Percentiles rank a stretch among this genome's conserved stretches.
These are phyloP conservation scores for Prunella strophiata DNA, from an alignment of 2,797 vertebrate species.

Conservation along the genomic window DNA sequence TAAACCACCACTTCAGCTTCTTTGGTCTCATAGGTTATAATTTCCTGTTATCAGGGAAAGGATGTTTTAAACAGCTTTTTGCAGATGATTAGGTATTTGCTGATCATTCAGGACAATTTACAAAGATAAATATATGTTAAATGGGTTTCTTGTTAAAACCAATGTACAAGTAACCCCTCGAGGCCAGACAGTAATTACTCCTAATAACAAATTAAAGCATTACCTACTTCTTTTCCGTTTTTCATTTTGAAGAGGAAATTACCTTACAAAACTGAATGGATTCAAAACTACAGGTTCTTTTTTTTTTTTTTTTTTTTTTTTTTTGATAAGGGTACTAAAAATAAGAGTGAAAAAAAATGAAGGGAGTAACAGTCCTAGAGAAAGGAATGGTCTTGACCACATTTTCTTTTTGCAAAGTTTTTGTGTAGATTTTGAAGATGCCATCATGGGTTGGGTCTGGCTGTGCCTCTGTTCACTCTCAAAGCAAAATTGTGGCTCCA, in stretches of 20 bases:
- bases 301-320: background rate
- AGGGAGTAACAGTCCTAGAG: background rate
- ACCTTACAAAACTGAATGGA: conserved; percentile 74
- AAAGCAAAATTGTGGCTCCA: background rate
- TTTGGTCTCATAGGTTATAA: conserved; percentile 65
- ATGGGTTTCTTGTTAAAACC: conserved; percentile 83
- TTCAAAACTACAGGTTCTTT: conserved; percentile 58
- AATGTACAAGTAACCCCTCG: conserved; percentile 79
- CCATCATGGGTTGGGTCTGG: background rate
- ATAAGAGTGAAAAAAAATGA: background rate
- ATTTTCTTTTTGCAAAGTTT: background rate
- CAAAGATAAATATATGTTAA: conserved; percentile 85
- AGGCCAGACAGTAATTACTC: conserved; percentile 85
- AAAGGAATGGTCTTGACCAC: background rate
- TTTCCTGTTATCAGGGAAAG: conserved; percentile 69
- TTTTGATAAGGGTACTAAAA: conserved; percentile 23
- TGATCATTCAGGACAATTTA: conserved; percentile 85
- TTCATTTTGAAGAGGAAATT: conserved; percentile 80
- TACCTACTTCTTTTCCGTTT: conserved; percentile 79
- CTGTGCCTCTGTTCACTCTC: background rate
- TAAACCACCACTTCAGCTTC: conserved; percentile 60
- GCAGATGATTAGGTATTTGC: conserved; percentile 82
- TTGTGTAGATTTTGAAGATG: background rate
- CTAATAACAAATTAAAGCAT: conserved; percentile 87
- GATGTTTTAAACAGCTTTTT: conserved; percentile 73